Base-by-base conservation (phyloP, 1,140 invertebrate species). In the Euglossa dilemma region DNA sequence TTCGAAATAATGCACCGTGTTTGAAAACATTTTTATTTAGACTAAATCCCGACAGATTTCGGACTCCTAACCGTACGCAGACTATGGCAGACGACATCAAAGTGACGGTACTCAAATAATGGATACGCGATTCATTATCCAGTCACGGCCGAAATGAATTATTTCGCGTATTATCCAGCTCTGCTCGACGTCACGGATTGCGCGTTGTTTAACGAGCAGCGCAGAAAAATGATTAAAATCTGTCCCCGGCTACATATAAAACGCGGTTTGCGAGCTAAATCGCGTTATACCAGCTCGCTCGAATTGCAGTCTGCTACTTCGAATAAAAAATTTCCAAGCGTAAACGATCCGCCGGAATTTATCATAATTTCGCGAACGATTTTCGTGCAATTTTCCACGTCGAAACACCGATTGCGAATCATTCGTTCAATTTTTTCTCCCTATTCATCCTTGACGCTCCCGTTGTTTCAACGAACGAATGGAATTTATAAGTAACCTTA, bases 151-250 rank as follows among this genome's bases (percentile, higher is more conserved):
- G 45, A 76, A 82, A 76, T 76, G 20, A 45, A 75, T 82, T 76
- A 82, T 75, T 63, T 28, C 63, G 25, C 28, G n/a, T 67, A 75
- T 75, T 82, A 67, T 82, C 7, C 43, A 6, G 50, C 54, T 67
- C 52, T 50, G 45, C 14, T 5, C 45, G 70, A 43, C n/a, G 2
- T 47, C 20, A 7, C 45, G 50, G 14, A 64, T 56, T 74, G 16
- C 36, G 8, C 71, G 79, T 36, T 64, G 50, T 82, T 82, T 82
- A 67, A 76, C 72, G 72, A 81, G 50, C 71, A 11, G 23, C 59
- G 28, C 52, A 23, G 59, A 76, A 76, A 76, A 82, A 75, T 82
- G 72, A 82, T 76, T 69, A 76, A 82, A 82, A 50, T 47, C 63
- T 43, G 80, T 52, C 73, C 12, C 23, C 9, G 45, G 14, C 25